Percentiles rank a stretch among this genome's conserved stretches.
Evolutionary conservation across 23 tunicate genomes (phyloP).

Genomic region (Ascidia mentula): DNA sequence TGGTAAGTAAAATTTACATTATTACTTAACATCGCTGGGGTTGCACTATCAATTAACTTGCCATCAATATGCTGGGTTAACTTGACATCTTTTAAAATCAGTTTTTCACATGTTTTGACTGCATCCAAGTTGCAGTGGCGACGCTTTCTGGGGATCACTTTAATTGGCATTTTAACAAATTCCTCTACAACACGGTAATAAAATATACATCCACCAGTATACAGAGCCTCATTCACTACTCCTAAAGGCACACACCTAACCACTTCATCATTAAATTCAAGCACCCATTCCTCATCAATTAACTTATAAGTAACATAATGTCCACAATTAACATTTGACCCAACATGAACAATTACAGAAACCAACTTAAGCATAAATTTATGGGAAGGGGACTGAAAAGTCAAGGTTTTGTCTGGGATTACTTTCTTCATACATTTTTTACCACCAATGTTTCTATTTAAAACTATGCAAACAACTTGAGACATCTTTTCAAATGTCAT

Average conservation of each 20-base stretch:
- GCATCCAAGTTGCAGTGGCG: not conserved
- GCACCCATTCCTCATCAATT: not conserved
- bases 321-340: not conserved
- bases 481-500: not conserved
- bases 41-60: not conserved
- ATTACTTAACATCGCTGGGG: not conserved
- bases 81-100: not conserved
- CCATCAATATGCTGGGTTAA: not conserved
- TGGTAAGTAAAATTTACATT: not conserved
- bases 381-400: not conserved
- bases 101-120: not conserved
- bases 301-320: not conserved
- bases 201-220: not conserved
- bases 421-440: not conserved
- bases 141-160: slow-evolving; percentile 1
- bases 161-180: not conserved
- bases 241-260: not conserved
- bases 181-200: not conserved
- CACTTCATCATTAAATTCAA: not conserved
- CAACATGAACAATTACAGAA: not conserved
- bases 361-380: not conserved
- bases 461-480: not conserved
- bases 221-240: not conserved
- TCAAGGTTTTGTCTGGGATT: not conserved
- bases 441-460: not conserved